phyloP scores from a whole-genome alignment of 2,888 invertebrate species.

The Leptinotarsa haldemani region DNA sequence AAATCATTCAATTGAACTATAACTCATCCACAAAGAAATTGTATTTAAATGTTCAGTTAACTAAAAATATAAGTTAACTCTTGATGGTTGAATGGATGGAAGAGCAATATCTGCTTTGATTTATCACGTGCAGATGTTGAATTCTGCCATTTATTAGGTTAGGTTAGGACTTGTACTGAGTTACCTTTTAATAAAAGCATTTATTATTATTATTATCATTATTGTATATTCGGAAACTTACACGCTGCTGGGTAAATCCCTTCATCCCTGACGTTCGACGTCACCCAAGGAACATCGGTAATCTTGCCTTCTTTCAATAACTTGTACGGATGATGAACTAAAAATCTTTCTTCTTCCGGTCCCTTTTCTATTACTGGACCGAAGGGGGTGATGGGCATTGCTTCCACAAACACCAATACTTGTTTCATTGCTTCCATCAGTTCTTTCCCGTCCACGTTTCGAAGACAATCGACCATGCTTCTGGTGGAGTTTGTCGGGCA shows the following conservation, averaged over 20 bases:
- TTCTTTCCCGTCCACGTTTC: conserved; percentile 69
- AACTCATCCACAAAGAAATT: no score
- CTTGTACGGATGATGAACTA: conserved; percentile 73
- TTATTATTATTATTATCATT: not conserved
- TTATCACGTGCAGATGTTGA: no score
- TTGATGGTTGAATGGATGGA: no score
- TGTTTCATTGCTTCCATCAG: conserved; percentile 70
- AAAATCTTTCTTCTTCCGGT: conserved; percentile 69
- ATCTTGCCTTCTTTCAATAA: conserved; percentile 72
- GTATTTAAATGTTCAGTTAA: no score
- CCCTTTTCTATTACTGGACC: conserved; percentile 60
- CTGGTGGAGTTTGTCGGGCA: conserved; percentile 70
- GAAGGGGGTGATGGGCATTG: conserved; percentile 56
- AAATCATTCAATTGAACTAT: no score
- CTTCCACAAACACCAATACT: conserved; percentile 71
- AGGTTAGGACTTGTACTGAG: no score
- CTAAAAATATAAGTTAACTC: no score
- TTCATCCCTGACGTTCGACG: conserved; percentile 77
- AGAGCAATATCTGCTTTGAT: no score
- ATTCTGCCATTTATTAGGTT: no score
- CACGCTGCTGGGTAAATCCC: conserved; percentile 78
- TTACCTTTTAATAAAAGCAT: no score
- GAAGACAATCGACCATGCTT: conserved; percentile 75
- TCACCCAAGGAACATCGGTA: conserved; percentile 77
- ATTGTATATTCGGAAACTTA: conserved; percentile 55